Evolutionary conservation across 1,140 invertebrate species (phyloP).

Genomic region (Melipona quadrifasciata): DNA sequence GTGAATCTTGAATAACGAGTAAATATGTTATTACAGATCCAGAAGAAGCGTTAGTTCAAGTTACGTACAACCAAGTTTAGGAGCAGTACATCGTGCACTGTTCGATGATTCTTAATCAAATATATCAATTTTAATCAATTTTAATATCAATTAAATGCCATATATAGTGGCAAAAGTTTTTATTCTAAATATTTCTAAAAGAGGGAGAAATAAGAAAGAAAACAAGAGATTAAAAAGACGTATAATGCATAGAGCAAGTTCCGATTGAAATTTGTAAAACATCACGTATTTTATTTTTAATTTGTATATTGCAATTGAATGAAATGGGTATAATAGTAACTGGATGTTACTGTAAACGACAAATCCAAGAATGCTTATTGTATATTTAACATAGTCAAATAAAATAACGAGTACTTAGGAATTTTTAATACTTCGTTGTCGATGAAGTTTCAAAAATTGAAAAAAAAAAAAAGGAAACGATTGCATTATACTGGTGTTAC

Average conservation of each 20-base stretch:
- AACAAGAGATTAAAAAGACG: neutral
- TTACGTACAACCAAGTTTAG: constrained; percentile 79
- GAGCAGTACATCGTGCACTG: constrained; percentile 79
- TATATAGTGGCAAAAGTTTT: constrained; percentile 45
- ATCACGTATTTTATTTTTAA: constrained; percentile 49
- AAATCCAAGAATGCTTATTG: constrained; percentile 48
- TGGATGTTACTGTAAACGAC: constrained; percentile 18
- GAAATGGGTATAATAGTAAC: constrained; percentile 8
- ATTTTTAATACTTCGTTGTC: constrained; percentile 38
- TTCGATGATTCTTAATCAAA: constrained; percentile 75
- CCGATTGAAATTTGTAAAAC: constrained; percentile 31
- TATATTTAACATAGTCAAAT: constrained; percentile 60
- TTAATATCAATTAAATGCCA: constrained; percentile 25
- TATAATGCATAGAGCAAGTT: neutral
- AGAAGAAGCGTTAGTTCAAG: constrained; percentile 75
- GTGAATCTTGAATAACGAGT: neutral
- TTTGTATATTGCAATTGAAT: constrained; percentile 33
- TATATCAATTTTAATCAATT: constrained; percentile 21
- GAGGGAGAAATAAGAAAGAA: neutral
- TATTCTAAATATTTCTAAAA: constrained; percentile 37
- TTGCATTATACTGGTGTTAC: neutral
- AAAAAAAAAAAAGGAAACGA: neutral
- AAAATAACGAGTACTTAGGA: constrained; percentile 50
- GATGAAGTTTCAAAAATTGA: neutral
- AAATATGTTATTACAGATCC: constrained; percentile 64